A percentile compares a stretch with the other conserved stretches of the same genome.
Conservation (phyloP, 2,113 vertebrate genomes). For the Ctenomys sociabilis region DNA sequence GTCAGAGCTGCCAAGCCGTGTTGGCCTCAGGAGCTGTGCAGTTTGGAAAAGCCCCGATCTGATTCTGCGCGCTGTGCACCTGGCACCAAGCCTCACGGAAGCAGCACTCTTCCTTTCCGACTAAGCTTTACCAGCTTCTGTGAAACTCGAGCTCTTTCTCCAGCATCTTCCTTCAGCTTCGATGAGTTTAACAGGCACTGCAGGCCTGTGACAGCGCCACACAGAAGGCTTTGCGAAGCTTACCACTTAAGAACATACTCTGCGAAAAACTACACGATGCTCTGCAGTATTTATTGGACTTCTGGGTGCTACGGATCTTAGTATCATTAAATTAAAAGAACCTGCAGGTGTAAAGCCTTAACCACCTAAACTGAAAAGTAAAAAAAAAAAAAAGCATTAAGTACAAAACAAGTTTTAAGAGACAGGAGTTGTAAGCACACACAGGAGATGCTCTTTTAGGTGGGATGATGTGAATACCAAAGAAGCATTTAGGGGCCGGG, state of each 20-base stretch:
- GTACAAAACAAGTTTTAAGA: not conserved
- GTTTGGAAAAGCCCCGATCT: constrained; percentile 41
- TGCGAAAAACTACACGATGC: not conserved
- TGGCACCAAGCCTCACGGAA: constrained; percentile 52
- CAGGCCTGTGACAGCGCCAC: not conserved
- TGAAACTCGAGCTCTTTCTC: not conserved
- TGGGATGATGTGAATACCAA: not conserved
- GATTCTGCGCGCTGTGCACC: not conserved
- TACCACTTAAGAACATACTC: not conserved
- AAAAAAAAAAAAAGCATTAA: not conserved
- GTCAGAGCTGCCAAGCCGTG: not conserved
- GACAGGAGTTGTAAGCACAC: not conserved
- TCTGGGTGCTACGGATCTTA: not conserved
- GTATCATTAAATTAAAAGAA: constrained; percentile 37
- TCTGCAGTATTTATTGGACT: not conserved
- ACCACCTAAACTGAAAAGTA: not conserved
- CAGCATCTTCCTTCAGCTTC: not conserved
- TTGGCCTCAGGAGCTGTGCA: constrained; percentile 30
- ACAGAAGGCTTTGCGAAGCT: not conserved
- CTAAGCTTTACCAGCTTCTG: constrained; percentile 40
- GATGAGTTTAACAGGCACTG: not conserved
- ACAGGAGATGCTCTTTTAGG: not conserved
- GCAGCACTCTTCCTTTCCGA: not conserved
- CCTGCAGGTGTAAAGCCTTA: not conserved
- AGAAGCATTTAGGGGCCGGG: no score